Evolutionary conservation across 2,797 vertebrate species (phyloP).

Genomic region (Lates japonicus): DNA sequence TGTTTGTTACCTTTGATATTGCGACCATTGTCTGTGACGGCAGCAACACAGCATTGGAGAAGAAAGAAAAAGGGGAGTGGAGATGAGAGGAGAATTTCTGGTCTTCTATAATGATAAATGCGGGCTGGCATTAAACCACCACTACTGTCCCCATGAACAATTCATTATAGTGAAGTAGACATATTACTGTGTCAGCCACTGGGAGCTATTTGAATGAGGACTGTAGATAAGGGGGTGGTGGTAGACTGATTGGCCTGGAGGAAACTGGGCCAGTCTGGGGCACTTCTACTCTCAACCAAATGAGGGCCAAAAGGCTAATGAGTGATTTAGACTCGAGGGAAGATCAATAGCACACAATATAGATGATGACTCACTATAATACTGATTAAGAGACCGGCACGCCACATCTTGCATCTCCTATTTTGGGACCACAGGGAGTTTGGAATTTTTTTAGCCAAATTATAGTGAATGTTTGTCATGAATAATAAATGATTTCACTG

Average conservation of each 20-base stretch:
- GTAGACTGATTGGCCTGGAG: conserved; percentile 48
- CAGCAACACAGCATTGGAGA: conserved; percentile 70
- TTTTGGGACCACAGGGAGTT: conserved; percentile 24
- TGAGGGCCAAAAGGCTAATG: conserved; percentile 63
- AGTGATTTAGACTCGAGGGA: conserved; percentile 43
- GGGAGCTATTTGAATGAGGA: conserved; percentile 59
- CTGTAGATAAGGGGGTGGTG: conserved; percentile 44
- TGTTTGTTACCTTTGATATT: conserved; percentile 94
- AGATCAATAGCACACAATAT: conserved; percentile 54
- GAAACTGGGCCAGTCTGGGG: conserved; percentile 46
- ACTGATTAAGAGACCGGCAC: conserved; percentile 42
- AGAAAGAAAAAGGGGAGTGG: conserved; percentile 38
- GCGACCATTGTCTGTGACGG: conserved; percentile 94
- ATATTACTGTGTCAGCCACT: conserved; percentile 61
- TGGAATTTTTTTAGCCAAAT: conserved; percentile 33
- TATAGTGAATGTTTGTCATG: conserved; percentile 13
- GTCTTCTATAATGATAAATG: conserved; percentile 67
- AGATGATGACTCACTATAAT: conserved; percentile 47
- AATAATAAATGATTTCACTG: conserved; percentile 4
- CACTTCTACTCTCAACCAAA: conserved; percentile 50
- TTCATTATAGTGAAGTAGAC: conserved; percentile 74
- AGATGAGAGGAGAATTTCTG: conserved; percentile 57
- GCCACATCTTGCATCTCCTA: conserved; percentile 19
- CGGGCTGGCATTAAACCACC: conserved; percentile 42
- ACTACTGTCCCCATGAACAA: conserved; percentile 51